These are phyloP conservation scores for Eleginops maclovinus DNA, from an alignment of 2,113 vertebrate species.

Conservation along the genomic window DNA sequence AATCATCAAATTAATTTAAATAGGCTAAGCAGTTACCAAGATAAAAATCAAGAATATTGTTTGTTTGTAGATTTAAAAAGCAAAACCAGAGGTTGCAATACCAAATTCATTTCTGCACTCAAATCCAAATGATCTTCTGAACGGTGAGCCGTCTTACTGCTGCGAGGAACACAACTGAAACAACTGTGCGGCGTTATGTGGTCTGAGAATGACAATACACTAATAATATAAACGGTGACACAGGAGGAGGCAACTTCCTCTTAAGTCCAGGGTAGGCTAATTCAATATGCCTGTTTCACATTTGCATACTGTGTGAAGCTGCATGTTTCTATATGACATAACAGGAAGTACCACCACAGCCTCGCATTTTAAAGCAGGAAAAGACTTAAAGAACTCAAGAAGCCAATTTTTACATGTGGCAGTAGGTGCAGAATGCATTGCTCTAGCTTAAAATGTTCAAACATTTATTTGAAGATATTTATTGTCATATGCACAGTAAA, in stretches of 20 bases:
- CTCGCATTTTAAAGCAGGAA: neutral
- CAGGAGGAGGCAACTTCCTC: slow-evolving; percentile 76
- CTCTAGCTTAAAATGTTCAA: neutral
- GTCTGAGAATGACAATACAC: slow-evolving; percentile 36
- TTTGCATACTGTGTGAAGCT: neutral
- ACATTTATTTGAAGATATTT: too few species aligned
- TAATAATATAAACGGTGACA: slow-evolving; percentile 16
- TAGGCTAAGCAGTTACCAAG: neutral
- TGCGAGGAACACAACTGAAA: slow-evolving; percentile 27
- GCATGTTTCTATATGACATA: slow-evolving; percentile 14
- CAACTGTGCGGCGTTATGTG: slow-evolving; percentile 2
- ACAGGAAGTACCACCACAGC: slow-evolving; percentile 49
- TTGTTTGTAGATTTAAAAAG: slow-evolving; percentile 7
- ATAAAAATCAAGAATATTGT: slow-evolving; percentile 1
- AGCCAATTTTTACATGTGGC: neutral
- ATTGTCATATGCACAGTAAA: too few species aligned
- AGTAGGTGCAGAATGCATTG: neutral
- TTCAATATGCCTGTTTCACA: neutral
- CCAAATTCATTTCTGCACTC: slow-evolving; percentile 64
- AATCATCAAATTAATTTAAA: neutral
- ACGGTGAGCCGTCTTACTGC: neutral
- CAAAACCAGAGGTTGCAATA: slow-evolving; percentile 43
- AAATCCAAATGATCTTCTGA: slow-evolving; percentile 30
- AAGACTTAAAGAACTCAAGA: neutral
- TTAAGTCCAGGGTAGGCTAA: slow-evolving; percentile 33